Evolutionary conservation across 2,797 vertebrate species (phyloP).

Genomic region (Rhabdomys pumilio): DNA sequence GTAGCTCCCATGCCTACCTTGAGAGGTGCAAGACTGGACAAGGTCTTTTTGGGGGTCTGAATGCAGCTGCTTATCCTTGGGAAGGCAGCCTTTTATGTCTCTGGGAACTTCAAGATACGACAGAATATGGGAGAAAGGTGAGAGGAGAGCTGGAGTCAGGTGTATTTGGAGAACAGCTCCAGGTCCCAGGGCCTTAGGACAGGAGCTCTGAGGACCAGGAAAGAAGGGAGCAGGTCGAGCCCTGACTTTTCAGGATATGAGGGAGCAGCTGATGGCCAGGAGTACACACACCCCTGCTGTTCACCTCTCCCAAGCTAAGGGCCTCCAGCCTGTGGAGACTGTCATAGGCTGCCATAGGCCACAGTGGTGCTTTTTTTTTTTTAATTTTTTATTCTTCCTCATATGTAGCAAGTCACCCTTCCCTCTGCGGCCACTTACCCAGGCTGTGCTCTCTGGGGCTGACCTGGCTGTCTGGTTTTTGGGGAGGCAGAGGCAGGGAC

Average conservation of each 20-base stretch:
- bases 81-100: neutral
- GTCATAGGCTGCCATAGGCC: conserved; percentile 62
- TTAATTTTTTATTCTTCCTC: conserved; percentile 77
- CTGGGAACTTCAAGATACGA: neutral
- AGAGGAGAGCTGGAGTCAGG: neutral
- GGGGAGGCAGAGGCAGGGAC: conserved; percentile 73
- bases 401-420: conserved; percentile 82
- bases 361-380: conserved; percentile 81
- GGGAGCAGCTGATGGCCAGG: neutral
- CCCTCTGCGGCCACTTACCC: conserved; percentile 69
- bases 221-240: neutral
- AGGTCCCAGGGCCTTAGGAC: neutral
- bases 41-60: neutral
- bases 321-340: conserved; percentile 45
- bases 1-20: neutral
- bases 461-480: conserved; percentile 65
- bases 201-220: neutral
- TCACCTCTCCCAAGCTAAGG: conserved; percentile 29
- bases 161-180: neutral
- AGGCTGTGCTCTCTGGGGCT: conserved; percentile 65
- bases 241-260: neutral
- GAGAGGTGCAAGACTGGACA: neutral
- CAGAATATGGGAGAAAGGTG: neutral
- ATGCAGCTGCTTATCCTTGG: neutral
- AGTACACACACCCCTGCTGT: neutral